A percentile compares a stretch with the other conserved stretches of the same genome.
Conservation (phyloP, 2,797 vertebrate species). For the Pyrocephalus nanus region DNA sequence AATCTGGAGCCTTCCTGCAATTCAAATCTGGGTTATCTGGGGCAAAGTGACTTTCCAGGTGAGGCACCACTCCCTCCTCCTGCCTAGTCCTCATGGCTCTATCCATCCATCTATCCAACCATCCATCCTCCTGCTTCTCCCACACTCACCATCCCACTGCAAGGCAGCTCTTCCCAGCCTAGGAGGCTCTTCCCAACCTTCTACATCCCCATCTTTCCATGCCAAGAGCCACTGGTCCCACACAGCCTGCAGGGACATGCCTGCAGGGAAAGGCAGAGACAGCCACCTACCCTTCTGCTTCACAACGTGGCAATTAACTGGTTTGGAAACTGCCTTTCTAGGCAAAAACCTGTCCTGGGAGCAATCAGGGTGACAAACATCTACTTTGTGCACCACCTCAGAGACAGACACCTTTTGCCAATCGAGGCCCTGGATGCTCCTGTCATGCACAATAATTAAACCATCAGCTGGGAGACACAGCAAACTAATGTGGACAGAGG, state of each 20-base stretch:
- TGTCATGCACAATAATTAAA: neutral
- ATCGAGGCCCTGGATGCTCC: neutral
- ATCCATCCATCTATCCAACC: neutral
- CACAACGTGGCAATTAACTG: neutral
- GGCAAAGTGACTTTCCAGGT: constrained; percentile 18
- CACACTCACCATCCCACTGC: neutral
- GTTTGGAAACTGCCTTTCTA: constrained; percentile 46
- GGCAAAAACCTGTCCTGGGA: constrained; percentile 7
- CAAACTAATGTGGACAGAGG: fast-evolving
- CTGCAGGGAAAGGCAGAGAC: neutral
- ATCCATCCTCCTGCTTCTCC: neutral
- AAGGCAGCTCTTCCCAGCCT: neutral
- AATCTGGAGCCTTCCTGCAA: neutral
- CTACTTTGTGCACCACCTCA: neutral
- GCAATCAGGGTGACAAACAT: neutral
- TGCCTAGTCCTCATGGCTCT: neutral
- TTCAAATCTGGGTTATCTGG: constrained; percentile 21
- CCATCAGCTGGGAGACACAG: neutral
- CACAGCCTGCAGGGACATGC: fast-evolving
- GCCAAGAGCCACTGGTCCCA: neutral
- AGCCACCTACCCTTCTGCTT: neutral
- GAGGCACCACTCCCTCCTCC: neutral
- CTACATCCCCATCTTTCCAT: neutral
- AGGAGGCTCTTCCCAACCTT: neutral
- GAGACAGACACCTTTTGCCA: neutral